A percentile compares a stretch with the other conserved stretches of the same genome.
These are phyloP conservation scores for Reticulitermes speratus DNA, from an alignment of 1,140 invertebrate genomes.

Conservation along the genomic window DNA sequence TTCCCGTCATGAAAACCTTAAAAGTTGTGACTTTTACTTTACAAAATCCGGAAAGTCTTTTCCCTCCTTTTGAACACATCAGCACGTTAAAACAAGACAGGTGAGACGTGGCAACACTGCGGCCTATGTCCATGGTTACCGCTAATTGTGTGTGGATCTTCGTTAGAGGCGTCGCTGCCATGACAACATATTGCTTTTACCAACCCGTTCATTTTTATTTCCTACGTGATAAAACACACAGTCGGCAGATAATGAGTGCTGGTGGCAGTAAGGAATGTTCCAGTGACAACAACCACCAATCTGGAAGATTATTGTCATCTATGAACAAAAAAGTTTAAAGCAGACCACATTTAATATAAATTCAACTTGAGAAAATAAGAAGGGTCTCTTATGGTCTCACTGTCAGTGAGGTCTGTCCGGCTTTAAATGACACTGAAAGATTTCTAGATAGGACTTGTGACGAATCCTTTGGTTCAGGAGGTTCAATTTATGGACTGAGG, in stretches of 20 bases:
- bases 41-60: background rate
- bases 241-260: background rate
- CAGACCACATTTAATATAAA: background rate
- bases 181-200: conserved; percentile 16
- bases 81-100: background rate
- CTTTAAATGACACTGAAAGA: background rate
- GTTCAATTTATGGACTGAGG: background rate
- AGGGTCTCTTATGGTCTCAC: no score
- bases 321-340: background rate
- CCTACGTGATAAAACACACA: conserved; percentile 5
- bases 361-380: background rate
- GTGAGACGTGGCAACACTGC: background rate
- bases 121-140: background rate
- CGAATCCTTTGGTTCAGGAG: background rate
- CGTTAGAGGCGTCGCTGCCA: background rate
- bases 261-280: background rate
- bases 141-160: conserved; percentile 6
- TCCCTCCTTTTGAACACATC: background rate
- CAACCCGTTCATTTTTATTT: background rate
- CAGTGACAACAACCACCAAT: background rate
- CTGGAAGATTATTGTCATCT: background rate
- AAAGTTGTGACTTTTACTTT: background rate
- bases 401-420: no score
- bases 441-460: background rate
- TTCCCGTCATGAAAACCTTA: no score